Percentiles rank a stretch among this genome's conserved stretches.
These are phyloP conservation scores for Auanema sp. DNA, from an alignment of 2,888 invertebrate genomes.

Conservation along the genomic window DNA sequence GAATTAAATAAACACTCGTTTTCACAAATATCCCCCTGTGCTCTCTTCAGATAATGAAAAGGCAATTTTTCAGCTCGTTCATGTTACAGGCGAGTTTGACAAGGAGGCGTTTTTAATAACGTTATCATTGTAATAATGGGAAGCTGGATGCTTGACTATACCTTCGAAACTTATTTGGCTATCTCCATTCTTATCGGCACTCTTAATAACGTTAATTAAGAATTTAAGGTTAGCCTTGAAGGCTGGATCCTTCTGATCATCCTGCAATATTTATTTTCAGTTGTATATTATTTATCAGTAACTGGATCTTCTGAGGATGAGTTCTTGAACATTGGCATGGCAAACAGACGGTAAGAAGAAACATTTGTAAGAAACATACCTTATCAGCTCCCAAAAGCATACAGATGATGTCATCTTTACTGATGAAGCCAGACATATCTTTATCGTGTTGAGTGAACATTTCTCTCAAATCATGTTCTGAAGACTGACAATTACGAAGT, in stretches of 20 bases:
- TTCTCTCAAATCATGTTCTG: slow-evolving; percentile 51
- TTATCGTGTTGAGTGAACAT: slow-evolving; percentile 55
- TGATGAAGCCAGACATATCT: slow-evolving; percentile 54
- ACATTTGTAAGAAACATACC: slow-evolving; percentile 20
- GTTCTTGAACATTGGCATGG: too few species aligned
- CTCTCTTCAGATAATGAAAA: too few species aligned
- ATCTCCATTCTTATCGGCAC: slow-evolving; percentile 59
- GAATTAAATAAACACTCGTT: too few species aligned
- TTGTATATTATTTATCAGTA: too few species aligned
- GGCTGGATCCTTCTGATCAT: slow-evolving; percentile 54
- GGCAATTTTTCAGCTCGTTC: neutral
- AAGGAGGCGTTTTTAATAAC: too few species aligned
- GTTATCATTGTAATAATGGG: too few species aligned
- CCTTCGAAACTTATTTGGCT: slow-evolving; percentile 57
- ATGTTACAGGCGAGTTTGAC: too few species aligned
- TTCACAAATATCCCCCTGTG: too few species aligned
- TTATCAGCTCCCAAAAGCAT: slow-evolving; percentile 58
- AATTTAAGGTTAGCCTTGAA: slow-evolving; percentile 59
- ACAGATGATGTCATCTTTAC: slow-evolving; percentile 54
- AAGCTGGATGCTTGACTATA: slow-evolving; percentile 5
- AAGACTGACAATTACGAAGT: neutral
- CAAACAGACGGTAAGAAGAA: too few species aligned
- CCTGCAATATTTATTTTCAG: too few species aligned
- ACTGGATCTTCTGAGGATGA: too few species aligned
- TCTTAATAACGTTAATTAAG: slow-evolving; percentile 56